Evolutionary conservation across 2,113 vertebrate genomes (phyloP), one percentile per base, ranked within the genome.

Genomic region (Sprattus sprattus): DNA sequence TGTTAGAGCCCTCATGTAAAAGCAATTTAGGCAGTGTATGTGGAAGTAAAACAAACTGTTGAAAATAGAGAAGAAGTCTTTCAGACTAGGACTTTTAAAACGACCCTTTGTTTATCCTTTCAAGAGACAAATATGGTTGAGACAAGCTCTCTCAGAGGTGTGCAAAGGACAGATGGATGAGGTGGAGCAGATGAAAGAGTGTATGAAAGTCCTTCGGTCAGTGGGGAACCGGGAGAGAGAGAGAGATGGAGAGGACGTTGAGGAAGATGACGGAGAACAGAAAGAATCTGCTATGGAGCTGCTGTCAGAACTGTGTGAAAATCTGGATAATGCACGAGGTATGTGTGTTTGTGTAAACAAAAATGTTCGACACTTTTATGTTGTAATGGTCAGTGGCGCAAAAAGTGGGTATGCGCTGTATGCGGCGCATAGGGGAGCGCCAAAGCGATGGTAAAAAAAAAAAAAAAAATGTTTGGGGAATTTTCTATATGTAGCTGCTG

Each of bases 241-340:
- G 85, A 91, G 91, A 45, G 91, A 91, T 0, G n/a, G 83, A 0
- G 91, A 92, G 0, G 93, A 92, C 0, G 92, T 91, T 0, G 93
- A 93, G 47, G 93, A 95, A 0, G 94, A 93, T 13, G 88, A 89
- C 0, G 92, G 93, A 44, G 94, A 95, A 45, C 94, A 93, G 87
- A 92, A 93, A n/a, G 95, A 97, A 84, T 85, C 89, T 0, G 96
- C 95, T 3, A 93, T 98, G 83, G 96, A 97, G 89, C 49, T 96
- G 22, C 92, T 98, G 83, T 96, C 96, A 0, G 97, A 98, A 71
- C 91, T 97, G 86, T 98, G 96, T 87, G 97, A 97, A 87, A 98
- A 97, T 88, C 92, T 98, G 89, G 97, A 98, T 93, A 97, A 98
- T 2, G 97, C 97, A 0, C 92, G 96, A 95, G 97, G 97, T 98